Evolutionary conservation across 2,888 invertebrate species (phyloP).

Genomic region (Hypolimnas misippus): DNA sequence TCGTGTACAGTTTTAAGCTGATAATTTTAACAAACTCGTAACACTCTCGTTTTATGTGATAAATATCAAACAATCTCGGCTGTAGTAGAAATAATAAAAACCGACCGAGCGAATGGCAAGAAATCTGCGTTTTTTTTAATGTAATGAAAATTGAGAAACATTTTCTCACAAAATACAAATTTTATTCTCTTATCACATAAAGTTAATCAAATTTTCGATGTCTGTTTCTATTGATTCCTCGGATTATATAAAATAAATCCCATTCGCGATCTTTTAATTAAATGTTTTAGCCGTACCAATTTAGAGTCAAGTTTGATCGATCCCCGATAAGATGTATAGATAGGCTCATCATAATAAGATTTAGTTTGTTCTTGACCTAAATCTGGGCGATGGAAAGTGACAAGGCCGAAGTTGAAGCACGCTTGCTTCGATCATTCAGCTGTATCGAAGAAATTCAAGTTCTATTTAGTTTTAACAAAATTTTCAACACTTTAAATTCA

Average conservation of each 20-base stretch:
- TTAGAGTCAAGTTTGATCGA: not conserved
- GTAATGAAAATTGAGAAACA: too few species aligned
- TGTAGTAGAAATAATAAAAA: too few species aligned
- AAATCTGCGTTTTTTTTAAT: too few species aligned
- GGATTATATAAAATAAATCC: slow-evolving; percentile 4
- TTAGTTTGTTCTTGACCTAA: slow-evolving; percentile 36
- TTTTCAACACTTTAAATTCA: not conserved
- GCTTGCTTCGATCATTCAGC: slow-evolving; percentile 8
- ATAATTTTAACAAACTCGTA: too few species aligned
- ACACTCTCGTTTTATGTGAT: too few species aligned
- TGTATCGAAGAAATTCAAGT: slow-evolving; percentile 2
- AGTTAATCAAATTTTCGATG: too few species aligned
- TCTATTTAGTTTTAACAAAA: slow-evolving; percentile 2
- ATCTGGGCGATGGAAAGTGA: slow-evolving; percentile 25
- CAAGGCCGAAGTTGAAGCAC: slow-evolving; percentile 23
- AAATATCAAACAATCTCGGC: too few species aligned
- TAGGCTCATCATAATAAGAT: slow-evolving; percentile 36
- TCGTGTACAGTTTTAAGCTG: too few species aligned
- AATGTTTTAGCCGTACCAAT: not conserved
- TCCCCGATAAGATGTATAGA: slow-evolving; percentile 29
- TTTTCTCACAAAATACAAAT: too few species aligned
- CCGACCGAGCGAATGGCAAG: too few species aligned
- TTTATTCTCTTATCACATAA: too few species aligned
- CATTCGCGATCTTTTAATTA: not conserved
- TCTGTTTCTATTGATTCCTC: too few species aligned